Percentiles rank a stretch among this genome's conserved stretches.
These are phyloP conservation scores for Perognathus longimembris DNA, from an alignment of 2,113 vertebrate species.

Conservation along the genomic window DNA sequence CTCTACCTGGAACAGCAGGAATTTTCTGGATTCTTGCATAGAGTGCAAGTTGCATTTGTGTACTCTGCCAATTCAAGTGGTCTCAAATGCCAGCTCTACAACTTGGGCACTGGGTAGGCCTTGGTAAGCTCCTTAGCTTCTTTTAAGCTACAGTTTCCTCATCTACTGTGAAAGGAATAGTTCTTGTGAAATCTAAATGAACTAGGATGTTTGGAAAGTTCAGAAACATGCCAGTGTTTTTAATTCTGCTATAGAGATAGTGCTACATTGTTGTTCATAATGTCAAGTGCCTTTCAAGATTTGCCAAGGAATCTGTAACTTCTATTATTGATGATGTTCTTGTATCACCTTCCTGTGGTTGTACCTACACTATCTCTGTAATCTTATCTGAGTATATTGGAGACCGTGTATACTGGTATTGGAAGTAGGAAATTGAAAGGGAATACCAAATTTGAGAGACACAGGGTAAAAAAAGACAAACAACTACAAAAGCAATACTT, in stretches of 20 bases:
- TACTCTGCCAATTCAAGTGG: neutral
- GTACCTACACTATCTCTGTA: too few species aligned
- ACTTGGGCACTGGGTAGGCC: neutral
- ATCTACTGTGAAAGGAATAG: neutral
- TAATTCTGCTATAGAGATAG: neutral
- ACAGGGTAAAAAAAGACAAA: too few species aligned
- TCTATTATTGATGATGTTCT: too few species aligned
- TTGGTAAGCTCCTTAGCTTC: neutral
- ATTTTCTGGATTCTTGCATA: neutral
- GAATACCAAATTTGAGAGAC: too few species aligned
- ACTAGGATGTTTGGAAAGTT: neutral
- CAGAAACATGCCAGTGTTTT: neutral
- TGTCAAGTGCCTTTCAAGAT: neutral
- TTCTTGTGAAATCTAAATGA: conserved; percentile 2
- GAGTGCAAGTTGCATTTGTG: neutral
- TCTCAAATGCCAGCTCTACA: neutral
- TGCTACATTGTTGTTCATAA: neutral
- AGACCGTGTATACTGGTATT: too few species aligned
- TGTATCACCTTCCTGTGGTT: too few species aligned
- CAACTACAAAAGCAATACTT: too few species aligned
- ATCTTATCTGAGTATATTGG: too few species aligned
- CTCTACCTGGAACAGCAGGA: neutral
- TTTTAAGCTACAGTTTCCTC: conserved; percentile 9
- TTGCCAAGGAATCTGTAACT: conserved; percentile 23
- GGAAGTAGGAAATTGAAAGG: too few species aligned